These are phyloP conservation scores for Graptemys geographica DNA, from an alignment of 2,797 vertebrate species.

Conservation along the genomic window DNA sequence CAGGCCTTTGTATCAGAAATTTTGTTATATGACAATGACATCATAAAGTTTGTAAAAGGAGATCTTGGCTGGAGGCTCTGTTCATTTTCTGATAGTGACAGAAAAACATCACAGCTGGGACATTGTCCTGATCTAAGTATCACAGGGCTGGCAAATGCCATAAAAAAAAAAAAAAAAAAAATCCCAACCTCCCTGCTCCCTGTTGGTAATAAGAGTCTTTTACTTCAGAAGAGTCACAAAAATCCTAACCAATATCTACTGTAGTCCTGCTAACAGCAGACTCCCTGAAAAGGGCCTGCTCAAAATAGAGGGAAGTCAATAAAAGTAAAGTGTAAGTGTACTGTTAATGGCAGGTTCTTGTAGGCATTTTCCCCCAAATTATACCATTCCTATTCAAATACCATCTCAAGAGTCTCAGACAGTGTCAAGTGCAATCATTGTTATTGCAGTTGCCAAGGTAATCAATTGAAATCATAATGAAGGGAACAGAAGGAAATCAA, in stretches of 20 bases:
- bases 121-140: neutral
- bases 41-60: constrained; percentile 40
- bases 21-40: constrained; percentile 7
- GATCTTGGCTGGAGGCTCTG: neutral
- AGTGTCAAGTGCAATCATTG: constrained; percentile 88
- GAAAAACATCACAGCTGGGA: neutral
- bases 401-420: constrained; percentile 84
- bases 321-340: constrained; percentile 84
- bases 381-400: constrained; percentile 88
- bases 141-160: neutral
- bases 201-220: constrained; percentile 66
- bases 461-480: constrained; percentile 90
- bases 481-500: constrained; percentile 90
- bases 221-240: constrained; percentile 56
- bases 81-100: neutral
- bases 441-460: constrained; percentile 88
- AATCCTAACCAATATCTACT: constrained; percentile 67
- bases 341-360: constrained; percentile 84
- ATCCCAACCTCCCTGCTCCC: neutral
- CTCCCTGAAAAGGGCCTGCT: constrained; percentile 76
- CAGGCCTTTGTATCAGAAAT: constrained; percentile 28
- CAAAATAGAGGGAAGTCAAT: constrained; percentile 80
- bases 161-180: neutral
- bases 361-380: constrained; percentile 84
- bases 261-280: constrained; percentile 66